Percentiles rank a stretch among this genome's conserved stretches.
Evolutionary conservation across 2,888 invertebrate species (phyloP).

Genomic region (Napeogenes sylphis): DNA sequence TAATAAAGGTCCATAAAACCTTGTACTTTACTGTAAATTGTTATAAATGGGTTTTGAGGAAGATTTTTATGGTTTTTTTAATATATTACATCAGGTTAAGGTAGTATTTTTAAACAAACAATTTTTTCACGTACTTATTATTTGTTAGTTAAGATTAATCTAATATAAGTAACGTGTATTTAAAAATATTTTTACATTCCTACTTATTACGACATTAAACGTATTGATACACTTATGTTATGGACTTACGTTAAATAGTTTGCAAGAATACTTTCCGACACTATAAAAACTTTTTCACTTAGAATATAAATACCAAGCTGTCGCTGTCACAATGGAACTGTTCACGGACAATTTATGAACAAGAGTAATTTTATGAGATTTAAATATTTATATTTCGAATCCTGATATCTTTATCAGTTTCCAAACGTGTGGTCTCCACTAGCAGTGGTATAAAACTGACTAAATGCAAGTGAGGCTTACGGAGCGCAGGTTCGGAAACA

Average conservation of each 20-base stretch:
- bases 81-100: no score
- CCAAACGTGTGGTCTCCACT: slow-evolving; percentile 14
- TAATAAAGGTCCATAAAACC: no score
- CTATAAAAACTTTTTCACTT: neutral
- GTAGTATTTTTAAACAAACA: no score
- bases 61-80: no score
- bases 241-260: slow-evolving; percentile 3
- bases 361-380: slow-evolving; percentile 9
- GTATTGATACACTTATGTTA: neutral
- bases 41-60: no score
- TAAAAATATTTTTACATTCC: no score
- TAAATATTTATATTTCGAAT: slow-evolving; percentile 12
- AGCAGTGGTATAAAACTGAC: slow-evolving; percentile 15
- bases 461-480: slow-evolving; percentile 15
- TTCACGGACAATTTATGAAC: slow-evolving; percentile 19
- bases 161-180: no score
- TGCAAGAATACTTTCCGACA: neutral
- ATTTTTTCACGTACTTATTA: no score
- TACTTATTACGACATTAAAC: no score
- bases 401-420: neutral
- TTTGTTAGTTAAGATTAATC: no score
- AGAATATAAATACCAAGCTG: slow-evolving; percentile 15
- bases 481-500: slow-evolving; percentile 21
- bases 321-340: slow-evolving; percentile 19
- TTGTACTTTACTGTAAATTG: no score